These are phyloP conservation scores for Drosophila paranaensis DNA, from an alignment of 2,888 invertebrate species.

Conservation along the genomic window DNA sequence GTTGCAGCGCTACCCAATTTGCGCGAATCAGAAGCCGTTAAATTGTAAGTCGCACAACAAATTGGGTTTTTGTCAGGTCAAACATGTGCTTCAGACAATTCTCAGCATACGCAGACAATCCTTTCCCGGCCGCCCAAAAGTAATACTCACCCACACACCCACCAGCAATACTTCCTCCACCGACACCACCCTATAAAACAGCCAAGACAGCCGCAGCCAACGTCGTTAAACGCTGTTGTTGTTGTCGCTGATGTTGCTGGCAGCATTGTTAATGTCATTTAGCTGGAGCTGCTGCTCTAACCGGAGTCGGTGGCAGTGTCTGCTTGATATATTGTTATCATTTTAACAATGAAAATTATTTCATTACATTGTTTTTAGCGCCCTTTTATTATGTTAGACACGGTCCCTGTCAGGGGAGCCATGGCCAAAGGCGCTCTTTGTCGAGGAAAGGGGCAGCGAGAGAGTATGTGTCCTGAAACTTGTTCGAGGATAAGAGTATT, in stretches of 20 bases:
- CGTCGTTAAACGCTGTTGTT: constrained; percentile 29
- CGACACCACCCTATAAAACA: constrained; percentile 33
- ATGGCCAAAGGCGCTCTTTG: constrained; percentile 17
- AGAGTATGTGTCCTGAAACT: background rate
- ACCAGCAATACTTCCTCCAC: background rate
- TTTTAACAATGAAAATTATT: constrained; percentile 83
- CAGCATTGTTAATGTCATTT: constrained; percentile 68
- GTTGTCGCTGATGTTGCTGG: constrained; percentile 33
- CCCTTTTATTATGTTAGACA: constrained; percentile 73
- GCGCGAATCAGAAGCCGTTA: constrained; percentile 75
- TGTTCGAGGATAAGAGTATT: background rate
- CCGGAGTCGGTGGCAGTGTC: constrained; percentile 66
- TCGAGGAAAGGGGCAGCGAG: background rate
- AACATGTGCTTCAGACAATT: constrained; percentile 63
- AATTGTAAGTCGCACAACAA: constrained; percentile 75
- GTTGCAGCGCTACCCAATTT: constrained; percentile 64
- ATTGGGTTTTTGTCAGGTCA: constrained; percentile 64
- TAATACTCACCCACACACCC: background rate
- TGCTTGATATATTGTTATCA: constrained; percentile 84
- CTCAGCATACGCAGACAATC: constrained; percentile 55
- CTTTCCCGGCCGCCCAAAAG: constrained; percentile 10
- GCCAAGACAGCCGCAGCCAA: constrained; percentile 69
- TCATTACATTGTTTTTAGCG: constrained; percentile 81
- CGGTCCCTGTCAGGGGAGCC: constrained; percentile 16
- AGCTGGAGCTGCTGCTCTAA: constrained; percentile 37